A percentile compares a stretch with the other conserved stretches of the same genome.
phyloP scores from a whole-genome alignment of 2,888 invertebrate species.

The Trissoscelio sp. region DNA sequence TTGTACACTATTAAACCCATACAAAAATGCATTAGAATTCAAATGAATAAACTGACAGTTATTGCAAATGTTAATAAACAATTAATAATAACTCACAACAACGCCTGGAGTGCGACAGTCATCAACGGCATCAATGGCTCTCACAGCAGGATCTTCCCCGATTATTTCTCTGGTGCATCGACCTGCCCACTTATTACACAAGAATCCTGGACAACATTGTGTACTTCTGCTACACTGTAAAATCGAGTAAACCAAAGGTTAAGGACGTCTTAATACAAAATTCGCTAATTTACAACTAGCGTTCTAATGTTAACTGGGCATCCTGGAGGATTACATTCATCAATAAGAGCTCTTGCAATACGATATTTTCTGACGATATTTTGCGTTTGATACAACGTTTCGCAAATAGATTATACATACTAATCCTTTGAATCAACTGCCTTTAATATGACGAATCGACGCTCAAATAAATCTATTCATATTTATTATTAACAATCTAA shows the following conservation, averaged over 20 bases:
- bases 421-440: too few relatives aligned
- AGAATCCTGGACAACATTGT: conserved; percentile 36
- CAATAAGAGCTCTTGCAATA: conserved; percentile 3
- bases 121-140: conserved; percentile 3
- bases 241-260: neutral
- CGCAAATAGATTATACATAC: too few relatives aligned
- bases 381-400: too few relatives aligned
- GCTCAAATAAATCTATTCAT: too few relatives aligned
- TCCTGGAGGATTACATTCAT: conserved; percentile 42
- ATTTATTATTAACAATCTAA: too few relatives aligned
- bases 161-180: conserved; percentile 22
- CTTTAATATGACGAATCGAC: too few relatives aligned
- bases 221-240: conserved; percentile 16
- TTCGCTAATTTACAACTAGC: neutral
- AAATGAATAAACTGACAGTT: too few relatives aligned
- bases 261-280: neutral
- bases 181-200: conserved; percentile 48
- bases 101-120: conserved; percentile 14
- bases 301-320: conserved; percentile 25
- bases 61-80: too few relatives aligned
- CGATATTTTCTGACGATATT: neutral
- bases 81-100: conserved; percentile 20
- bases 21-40: conserved; percentile 2
- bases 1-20: conserved; percentile 6
- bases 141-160: neutral